Evolutionary conservation across 2,888 invertebrate genomes (phyloP).

Genomic region (Xylocampa areola): DNA sequence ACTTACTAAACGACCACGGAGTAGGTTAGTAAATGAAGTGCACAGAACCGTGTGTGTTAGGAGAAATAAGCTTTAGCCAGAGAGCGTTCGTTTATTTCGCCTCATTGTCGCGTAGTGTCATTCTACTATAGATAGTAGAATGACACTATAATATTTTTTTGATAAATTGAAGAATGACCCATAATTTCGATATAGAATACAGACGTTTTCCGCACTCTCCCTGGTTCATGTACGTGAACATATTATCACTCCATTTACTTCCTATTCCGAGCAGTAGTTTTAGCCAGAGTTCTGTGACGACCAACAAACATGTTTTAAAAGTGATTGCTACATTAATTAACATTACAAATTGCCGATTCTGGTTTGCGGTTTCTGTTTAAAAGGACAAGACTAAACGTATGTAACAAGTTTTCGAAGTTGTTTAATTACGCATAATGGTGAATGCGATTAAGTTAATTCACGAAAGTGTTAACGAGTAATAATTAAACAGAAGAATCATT

Average conservation of each 20-base stretch:
- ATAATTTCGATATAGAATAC: too few relatives aligned
- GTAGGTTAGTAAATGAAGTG: slow-evolving; percentile 18
- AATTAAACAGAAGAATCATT: slow-evolving; percentile 14
- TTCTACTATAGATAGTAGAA: too few relatives aligned
- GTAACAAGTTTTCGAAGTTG: slow-evolving; percentile 34
- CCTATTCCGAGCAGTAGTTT: not conserved
- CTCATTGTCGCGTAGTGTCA: too few relatives aligned
- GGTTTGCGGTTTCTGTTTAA: slow-evolving; percentile 42
- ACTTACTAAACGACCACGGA: slow-evolving; percentile 31
- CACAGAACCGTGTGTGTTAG: too few relatives aligned
- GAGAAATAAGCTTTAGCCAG: too few relatives aligned
- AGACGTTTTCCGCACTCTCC: too few relatives aligned
- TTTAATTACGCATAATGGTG: slow-evolving; percentile 22
- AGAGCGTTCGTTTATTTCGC: too few relatives aligned
- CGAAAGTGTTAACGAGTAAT: slow-evolving; percentile 13
- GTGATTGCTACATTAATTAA: slow-evolving; percentile 29
- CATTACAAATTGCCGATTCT: slow-evolving; percentile 45
- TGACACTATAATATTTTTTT: too few relatives aligned
- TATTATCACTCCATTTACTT: slow-evolving; percentile 1
- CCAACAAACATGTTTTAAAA: slow-evolving; percentile 21
- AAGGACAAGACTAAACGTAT: slow-evolving; percentile 47
- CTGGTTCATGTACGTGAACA: not conserved
- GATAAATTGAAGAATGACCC: too few relatives aligned
- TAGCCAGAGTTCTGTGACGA: not conserved
- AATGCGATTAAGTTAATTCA: slow-evolving; percentile 16